A percentile compares a stretch with the other conserved stretches of the same genome.
Evolutionary conservation across 2,797 vertebrate species (phyloP).

Genomic region (Myiotriccus ornatus): DNA sequence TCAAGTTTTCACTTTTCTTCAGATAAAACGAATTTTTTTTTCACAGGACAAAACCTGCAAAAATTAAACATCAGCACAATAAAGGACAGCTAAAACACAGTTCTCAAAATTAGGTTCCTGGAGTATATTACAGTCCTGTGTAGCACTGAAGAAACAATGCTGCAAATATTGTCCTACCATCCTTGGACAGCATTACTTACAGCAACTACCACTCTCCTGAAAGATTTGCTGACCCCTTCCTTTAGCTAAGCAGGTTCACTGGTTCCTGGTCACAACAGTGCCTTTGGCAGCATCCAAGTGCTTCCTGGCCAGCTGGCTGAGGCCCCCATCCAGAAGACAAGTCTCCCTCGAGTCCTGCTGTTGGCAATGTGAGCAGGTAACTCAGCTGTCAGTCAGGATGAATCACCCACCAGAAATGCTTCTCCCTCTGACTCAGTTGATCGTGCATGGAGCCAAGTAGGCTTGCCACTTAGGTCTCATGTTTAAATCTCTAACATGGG

Average conservation of each 20-base stretch:
- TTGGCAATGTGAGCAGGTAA: neutral
- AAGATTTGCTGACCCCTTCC: neutral
- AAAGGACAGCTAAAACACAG: neutral
- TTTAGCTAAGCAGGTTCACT: neutral
- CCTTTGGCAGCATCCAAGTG: neutral
- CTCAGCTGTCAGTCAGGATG: neutral
- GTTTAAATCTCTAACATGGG: neutral
- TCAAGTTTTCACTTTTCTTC: neutral
- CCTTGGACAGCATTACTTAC: neutral
- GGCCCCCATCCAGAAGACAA: neutral
- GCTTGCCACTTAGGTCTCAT: neutral
- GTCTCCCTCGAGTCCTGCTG: neutral
- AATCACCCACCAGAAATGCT: neutral
- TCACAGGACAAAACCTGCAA: neutral
- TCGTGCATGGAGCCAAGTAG: neutral
- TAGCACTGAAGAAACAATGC: neutral
- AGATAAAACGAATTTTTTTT: neutral
- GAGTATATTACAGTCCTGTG: neutral
- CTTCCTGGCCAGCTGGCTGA: neutral
- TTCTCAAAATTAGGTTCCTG: neutral
- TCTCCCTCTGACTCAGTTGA: neutral
- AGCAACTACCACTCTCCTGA: neutral
- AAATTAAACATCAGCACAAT: neutral
- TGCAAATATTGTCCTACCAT: neutral
- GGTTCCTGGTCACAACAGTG: neutral